Base-by-base conservation (phyloP, 2,888 invertebrate species). In the Coelopa pilipes region DNA sequence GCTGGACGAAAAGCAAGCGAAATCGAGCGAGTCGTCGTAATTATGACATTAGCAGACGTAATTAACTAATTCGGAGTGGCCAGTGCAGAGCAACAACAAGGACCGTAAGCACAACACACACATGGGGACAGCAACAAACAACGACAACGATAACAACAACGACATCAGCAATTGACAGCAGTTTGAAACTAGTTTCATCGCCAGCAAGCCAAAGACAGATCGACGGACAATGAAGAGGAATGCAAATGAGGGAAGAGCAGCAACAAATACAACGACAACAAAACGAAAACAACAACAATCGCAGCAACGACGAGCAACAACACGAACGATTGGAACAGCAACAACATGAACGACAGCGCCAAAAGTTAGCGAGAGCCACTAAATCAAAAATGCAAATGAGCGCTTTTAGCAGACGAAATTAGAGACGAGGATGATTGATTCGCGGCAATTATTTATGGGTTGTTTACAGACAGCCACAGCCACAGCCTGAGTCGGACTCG, bases 311-410 rank as follows among this genome's bases (percentile, higher is more conserved):
- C 79, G 75, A 79, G 77, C 77, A 81, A 78, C 79, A 80, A 79
- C 80, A 82, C 78, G 4, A 34, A 34, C 34, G 7, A 34, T 7
- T 4, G 34, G 4, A 34, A 34, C 13, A 53, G 24, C 66, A 45
- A 53, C 55, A 15, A 55, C 9, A 70, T 45, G 19, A 70, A 60
- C 47, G 7, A 19, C 11, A 34, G 34, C 34, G 34, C 34, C 34
- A 34, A 34, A 34, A 34, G 34, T 34, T 34, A 34, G 63, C 63
- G 50, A 79, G 82, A 80, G 82, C 79, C 80, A 82, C 78, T 84
- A 83, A 82, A 82, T 82, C 79, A 84, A 81, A 82, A 82, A 82
- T 82, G 83, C 81, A 82, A 83, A 83, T 84, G 76, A 78, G 78
- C 65, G 55, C 57, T 49, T 57, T 67, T 59, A 24, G 53, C 70